Base-by-base conservation (phyloP, 2,113 vertebrate species). In the Romanogobio albipinnatus region DNA sequence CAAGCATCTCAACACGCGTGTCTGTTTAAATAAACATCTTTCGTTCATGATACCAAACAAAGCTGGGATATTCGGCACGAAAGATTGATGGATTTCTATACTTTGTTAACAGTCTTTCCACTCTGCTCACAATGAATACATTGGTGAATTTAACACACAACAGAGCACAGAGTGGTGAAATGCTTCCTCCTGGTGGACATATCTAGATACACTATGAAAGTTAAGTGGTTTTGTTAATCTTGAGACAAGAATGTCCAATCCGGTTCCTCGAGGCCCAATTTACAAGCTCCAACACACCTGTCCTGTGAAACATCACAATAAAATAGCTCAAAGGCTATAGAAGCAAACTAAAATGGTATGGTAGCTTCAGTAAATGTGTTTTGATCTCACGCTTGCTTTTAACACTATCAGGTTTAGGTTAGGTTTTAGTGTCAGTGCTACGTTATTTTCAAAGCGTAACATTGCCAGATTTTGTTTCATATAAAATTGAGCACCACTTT, bases 131-230 rank as follows among this genome's bases (percentile, higher is more conserved):
- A 47, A 64, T 78, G 36, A 62, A 79, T 45, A 8, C 2, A 0
- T 11, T 7, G 6, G 9, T 13, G 39, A 66, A 29, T 79, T 56
- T 10, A 62, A 62, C 10, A 49, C 62, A 22, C 17, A 82, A 29
- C 36, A 24, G 8, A 76, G 59, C 33, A 26, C 75, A 86, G 58
- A 79, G 73, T 92, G 70, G 76, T 82, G 73, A 84, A 92, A 85
- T 93, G 89, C 93, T 93, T 88, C 77, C 91, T 87, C 88, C 93
- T 94, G 91, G 93, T 93, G 93, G 92, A 39, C 76, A 76, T 74
- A 22, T 70, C 3, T 47, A 43, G 82, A 84, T 36, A 33, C 76
- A 22, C 86, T 71, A 13, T 76, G 4, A 61, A 47, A 74, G 10
- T 1, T 1, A 8, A 45, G 10, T 45, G 4, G 70, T 73, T 45